phyloP scores from a whole-genome alignment of 2,888 invertebrate species.

The Macaria notata region DNA sequence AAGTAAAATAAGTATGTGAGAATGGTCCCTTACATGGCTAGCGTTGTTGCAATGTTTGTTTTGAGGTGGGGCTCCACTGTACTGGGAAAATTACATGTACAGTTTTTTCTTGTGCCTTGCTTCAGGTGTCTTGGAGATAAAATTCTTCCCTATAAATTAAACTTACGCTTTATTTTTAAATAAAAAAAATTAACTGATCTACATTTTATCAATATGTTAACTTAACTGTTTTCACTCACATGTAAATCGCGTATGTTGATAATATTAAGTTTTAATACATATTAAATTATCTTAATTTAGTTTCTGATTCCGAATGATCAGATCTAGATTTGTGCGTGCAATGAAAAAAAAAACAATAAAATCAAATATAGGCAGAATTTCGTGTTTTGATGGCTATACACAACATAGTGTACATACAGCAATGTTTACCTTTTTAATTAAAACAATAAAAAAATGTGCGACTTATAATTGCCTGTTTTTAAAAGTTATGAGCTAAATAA shows the following conservation, averaged over 20 bases:
- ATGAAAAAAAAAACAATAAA: no score
- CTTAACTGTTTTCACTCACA: no score
- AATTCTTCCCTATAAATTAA: neutral
- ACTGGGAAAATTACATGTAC: neutral
- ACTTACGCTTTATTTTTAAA: neutral
- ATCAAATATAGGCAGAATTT: no score
- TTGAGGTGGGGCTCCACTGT: constrained; percentile 1
- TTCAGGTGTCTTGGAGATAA: neutral
- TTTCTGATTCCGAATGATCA: no score
- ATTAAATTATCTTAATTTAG: no score
- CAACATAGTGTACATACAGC: no score
- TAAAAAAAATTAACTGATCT: neutral
- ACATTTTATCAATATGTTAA: neutral
- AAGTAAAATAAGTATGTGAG: constrained; percentile 26
- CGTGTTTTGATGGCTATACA: no score
- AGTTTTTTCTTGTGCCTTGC: neutral
- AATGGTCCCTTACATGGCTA: constrained; percentile 19
- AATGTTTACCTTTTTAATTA: no score
- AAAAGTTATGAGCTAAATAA: neutral
- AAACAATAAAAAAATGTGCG: no score
- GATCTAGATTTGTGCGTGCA: no score
- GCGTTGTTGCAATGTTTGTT: constrained; percentile 12
- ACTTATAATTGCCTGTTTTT: neutral
- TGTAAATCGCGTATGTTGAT: no score
- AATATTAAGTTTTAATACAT: no score